These are phyloP conservation scores for Arrhopalites spinosus DNA, from an alignment of 2,888 invertebrate species.

Conservation along the genomic window DNA sequence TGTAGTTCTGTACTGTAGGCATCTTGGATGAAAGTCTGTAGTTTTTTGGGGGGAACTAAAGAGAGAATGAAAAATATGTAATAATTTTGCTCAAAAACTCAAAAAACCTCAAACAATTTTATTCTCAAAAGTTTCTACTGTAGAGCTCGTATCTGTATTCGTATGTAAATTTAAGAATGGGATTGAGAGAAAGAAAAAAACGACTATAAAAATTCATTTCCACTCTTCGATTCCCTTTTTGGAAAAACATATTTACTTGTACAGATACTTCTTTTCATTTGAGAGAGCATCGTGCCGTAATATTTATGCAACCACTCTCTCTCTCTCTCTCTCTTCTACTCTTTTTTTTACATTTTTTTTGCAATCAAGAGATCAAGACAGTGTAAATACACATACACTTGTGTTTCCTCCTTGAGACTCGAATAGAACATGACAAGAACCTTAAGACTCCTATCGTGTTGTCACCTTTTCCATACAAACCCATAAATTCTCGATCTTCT, in stretches of 20 bases:
- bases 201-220: neutral
- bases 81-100: neutral
- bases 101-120: neutral
- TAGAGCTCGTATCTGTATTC: neutral
- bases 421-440: too few species aligned
- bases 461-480: too few species aligned
- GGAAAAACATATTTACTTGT: neutral
- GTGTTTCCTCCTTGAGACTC: too few species aligned
- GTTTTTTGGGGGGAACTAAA: too few species aligned
- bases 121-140: neutral
- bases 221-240: neutral
- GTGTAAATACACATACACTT: neutral
- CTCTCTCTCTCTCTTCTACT: too few species aligned
- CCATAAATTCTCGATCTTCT: too few species aligned
- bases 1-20: too few species aligned
- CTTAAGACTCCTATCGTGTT: too few species aligned
- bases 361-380: conserved; percentile 4
- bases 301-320: too few species aligned
- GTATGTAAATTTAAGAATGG: neutral
- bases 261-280: neutral
- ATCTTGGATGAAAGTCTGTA: too few species aligned
- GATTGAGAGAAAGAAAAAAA: neutral
- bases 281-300: neutral
- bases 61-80: neutral
- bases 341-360: neutral